phyloP scores from a whole-genome alignment of 2,888 invertebrate genomes.

The Andrena chrysosceles region DNA sequence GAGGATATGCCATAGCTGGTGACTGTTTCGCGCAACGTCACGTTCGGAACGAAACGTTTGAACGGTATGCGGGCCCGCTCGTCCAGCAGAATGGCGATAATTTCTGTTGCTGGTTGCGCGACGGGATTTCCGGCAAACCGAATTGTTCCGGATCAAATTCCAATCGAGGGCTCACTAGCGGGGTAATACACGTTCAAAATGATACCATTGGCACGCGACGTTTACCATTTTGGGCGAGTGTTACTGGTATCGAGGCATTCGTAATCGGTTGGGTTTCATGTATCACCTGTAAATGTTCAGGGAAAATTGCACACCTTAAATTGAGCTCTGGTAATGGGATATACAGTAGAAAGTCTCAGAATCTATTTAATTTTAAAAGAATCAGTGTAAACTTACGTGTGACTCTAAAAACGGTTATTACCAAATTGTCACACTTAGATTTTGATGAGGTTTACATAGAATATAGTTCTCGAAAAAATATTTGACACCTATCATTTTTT shows the following conservation, averaged over 20 bases:
- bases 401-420: too few relatives aligned
- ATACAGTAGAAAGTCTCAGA: too few relatives aligned
- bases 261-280: neutral
- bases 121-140: constrained; percentile 40
- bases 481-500: too few relatives aligned
- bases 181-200: constrained; percentile 37
- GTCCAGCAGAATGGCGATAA: constrained; percentile 44
- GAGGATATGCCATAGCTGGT: neutral
- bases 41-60: constrained; percentile 28
- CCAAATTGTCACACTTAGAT: too few relatives aligned
- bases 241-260: neutral
- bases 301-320: too few relatives aligned
- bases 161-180: neutral
- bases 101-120: constrained; percentile 29
- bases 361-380: too few relatives aligned
- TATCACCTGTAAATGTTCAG: neutral
- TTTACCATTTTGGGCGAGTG: neutral
- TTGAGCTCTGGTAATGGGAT: too few relatives aligned
- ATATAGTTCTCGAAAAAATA: too few relatives aligned
- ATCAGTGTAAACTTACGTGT: too few relatives aligned
- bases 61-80: constrained; percentile 33
- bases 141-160: constrained; percentile 24
- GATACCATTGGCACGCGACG: neutral
- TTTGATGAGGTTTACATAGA: too few relatives aligned
- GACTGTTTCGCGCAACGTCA: neutral